phyloP scores from a whole-genome alignment of 2,113 vertebrate species.

The Sapayoa aenigma region DNA sequence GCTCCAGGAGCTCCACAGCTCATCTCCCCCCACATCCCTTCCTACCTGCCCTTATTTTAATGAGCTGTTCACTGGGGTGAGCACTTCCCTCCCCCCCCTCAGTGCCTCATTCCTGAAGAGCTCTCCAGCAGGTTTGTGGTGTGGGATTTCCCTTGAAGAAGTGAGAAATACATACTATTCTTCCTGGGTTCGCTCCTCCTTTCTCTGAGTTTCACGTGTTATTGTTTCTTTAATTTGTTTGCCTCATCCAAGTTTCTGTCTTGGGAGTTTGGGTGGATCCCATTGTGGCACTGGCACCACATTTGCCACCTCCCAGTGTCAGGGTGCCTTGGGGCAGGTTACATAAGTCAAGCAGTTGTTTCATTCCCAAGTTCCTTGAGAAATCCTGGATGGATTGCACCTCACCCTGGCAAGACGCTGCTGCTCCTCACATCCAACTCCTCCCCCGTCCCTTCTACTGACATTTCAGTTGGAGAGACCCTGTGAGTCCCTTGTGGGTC shows the following conservation, averaged over 20 bases:
- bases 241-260: neutral
- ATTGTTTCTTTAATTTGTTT: neutral
- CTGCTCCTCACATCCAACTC: neutral
- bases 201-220: neutral
- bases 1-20: neutral
- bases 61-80: neutral
- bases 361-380: neutral
- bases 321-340: neutral
- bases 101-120: neutral
- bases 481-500: neutral
- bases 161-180: rapidly evolving
- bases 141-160: neutral
- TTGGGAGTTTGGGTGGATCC: neutral
- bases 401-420: neutral
- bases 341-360: neutral
- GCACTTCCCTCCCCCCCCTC: neutral
- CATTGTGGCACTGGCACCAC: neutral
- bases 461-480: neutral
- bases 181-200: neutral
- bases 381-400: neutral
- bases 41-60: neutral
- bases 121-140: neutral
- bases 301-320: neutral
- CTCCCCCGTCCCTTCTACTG: neutral
- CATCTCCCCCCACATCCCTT: rapidly evolving